Evolutionary conservation across 2,797 vertebrate species (phyloP).

Genomic region (Gallirallus australis): DNA sequence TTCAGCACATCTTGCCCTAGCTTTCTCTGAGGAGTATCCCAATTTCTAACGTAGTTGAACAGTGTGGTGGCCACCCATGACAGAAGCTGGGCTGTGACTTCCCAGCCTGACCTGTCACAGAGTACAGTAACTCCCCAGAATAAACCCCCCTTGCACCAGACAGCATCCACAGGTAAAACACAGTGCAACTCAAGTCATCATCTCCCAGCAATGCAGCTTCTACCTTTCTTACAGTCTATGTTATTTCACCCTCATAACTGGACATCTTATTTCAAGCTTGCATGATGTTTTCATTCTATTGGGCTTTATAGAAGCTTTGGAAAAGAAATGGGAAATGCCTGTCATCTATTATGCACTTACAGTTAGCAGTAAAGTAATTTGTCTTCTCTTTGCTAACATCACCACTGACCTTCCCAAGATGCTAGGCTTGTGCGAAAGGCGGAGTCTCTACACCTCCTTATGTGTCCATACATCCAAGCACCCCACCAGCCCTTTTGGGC

Average conservation of each 20-base stretch:
- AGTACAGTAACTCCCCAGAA: not conserved
- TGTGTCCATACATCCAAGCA: not conserved
- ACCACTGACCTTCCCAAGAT: not conserved
- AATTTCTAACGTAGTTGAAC: not conserved
- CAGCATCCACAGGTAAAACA: not conserved
- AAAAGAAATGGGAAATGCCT: not conserved
- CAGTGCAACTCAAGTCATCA: not conserved
- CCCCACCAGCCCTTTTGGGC: not conserved
- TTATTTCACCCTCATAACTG: not conserved
- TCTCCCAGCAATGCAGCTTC: not conserved
- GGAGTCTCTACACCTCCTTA: not conserved
- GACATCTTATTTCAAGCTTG: not conserved
- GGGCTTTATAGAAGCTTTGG: not conserved
- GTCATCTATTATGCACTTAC: not conserved
- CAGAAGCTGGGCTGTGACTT: not conserved
- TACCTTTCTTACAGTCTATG: not conserved
- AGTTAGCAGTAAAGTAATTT: not conserved
- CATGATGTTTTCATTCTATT: not conserved
- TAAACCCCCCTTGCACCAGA: not conserved
- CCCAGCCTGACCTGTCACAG: not conserved
- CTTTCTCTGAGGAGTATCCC: not conserved
- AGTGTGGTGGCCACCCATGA: not conserved
- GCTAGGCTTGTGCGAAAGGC: fast-evolving
- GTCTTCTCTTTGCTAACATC: not conserved
- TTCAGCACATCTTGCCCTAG: not conserved